Evolutionary conservation across 2,113 vertebrate genomes (phyloP).

Genomic region (Sarotherodon lohbergeri): DNA sequence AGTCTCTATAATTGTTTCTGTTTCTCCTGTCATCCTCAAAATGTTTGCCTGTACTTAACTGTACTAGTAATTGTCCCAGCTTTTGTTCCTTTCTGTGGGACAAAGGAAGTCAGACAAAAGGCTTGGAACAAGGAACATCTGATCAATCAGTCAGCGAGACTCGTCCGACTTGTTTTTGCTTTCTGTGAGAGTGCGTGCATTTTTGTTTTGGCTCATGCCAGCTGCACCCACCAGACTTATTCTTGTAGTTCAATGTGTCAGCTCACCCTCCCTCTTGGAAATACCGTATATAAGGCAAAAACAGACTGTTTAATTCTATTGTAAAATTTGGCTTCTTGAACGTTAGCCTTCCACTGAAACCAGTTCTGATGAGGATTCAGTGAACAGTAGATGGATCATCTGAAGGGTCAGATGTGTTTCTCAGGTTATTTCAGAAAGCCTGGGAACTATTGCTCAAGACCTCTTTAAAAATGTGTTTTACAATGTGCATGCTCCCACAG

Average conservation of each 20-base stretch:
- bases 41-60: neutral
- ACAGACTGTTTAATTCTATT: neutral
- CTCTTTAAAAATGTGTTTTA: neutral
- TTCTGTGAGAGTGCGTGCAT: neutral
- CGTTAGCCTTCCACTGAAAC: neutral
- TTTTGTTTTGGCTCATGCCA: neutral
- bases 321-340: neutral
- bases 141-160: constrained; percentile 23
- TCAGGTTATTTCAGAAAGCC: neutral
- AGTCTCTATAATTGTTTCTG: neutral
- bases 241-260: neutral
- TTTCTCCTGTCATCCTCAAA: neutral
- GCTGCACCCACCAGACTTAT: neutral
- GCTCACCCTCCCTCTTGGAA: neutral
- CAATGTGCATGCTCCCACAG: neutral
- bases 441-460: neutral
- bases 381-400: neutral
- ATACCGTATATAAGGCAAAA: neutral
- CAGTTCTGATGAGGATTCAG: neutral
- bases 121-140: neutral
- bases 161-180: constrained; percentile 53
- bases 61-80: neutral
- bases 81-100: constrained; percentile 1
- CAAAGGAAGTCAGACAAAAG: constrained; percentile 25
- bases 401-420: neutral